Percentiles rank a stretch among this genome's conserved stretches.
These are phyloP conservation scores for Drosophila lutescens DNA, from an alignment of 2,888 invertebrate genomes.

Conservation along the genomic window DNA sequence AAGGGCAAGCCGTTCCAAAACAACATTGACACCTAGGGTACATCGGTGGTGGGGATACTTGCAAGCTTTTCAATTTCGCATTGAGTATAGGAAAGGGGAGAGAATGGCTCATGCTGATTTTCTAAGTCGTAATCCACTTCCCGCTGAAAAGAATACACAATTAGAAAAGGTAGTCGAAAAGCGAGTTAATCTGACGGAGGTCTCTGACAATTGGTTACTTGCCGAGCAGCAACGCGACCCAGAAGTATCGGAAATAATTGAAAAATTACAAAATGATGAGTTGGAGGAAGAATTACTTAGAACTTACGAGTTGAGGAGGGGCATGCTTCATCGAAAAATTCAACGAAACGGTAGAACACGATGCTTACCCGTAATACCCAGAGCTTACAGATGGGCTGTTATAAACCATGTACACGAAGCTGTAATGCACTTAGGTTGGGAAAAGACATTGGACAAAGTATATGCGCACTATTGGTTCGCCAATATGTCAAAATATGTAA, in stretches of 20 bases:
- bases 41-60: neutral
- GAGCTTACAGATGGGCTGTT: neutral
- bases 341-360: conserved; percentile 1
- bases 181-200: neutral
- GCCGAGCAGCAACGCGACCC: neutral
- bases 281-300: neutral
- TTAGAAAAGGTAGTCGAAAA: conserved; percentile 2
- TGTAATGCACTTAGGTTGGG: conserved; percentile 1
- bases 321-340: neutral
- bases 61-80: neutral
- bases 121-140: neutral
- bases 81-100: conserved; percentile 1
- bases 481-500: neutral
- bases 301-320: neutral
- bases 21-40: neutral
- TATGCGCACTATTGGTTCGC: neutral
- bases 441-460: neutral
- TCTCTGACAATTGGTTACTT: conserved; percentile 6
- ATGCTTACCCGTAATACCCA: neutral
- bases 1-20: too few species aligned
- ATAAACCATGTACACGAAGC: conserved; percentile 2
- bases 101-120: neutral
- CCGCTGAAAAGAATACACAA: neutral
- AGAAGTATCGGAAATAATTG: conserved; percentile 3
- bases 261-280: neutral